Conservation (phyloP, 2,797 vertebrate species). For the Lagodon rhomboides region DNA sequence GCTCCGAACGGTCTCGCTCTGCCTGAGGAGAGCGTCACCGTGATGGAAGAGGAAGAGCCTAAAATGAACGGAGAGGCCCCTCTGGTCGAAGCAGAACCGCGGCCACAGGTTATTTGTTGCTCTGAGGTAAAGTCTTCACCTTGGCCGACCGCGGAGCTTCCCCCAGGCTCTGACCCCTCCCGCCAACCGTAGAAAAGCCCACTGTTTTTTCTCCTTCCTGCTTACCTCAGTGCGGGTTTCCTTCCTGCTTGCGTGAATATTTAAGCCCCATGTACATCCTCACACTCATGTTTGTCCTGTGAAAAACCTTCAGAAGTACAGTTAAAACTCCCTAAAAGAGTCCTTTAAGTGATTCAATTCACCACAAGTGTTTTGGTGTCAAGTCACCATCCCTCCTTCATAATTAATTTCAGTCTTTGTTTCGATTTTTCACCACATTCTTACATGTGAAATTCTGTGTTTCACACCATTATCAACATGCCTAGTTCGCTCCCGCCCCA, state of each 20-base stretch:
- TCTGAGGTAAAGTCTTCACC: constrained; percentile 95
- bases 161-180: constrained; percentile 65
- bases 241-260: constrained; percentile 77
- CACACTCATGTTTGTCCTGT: constrained; percentile 36
- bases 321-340: constrained; percentile 9
- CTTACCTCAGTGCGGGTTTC: constrained; percentile 82
- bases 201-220: constrained; percentile 53
- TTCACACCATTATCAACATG: constrained; percentile 23
- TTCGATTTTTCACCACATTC: constrained; percentile 12
- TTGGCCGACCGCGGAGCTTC: constrained; percentile 74
- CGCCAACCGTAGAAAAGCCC: constrained; percentile 73
- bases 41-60: constrained; percentile 83
- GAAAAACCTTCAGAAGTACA: constrained; percentile 4
- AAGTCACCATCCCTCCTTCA: constrained; percentile 5
- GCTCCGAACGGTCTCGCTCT: constrained; percentile 76
- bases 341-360: neutral
- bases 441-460: constrained; percentile 22
- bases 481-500: constrained; percentile 16
- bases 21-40: constrained; percentile 61
- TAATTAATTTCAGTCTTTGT: neutral
- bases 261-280: constrained; percentile 70
- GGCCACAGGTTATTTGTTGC: constrained; percentile 98
- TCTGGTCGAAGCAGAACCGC: constrained; percentile 88
- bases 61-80: constrained; percentile 93
- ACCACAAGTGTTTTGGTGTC: constrained; percentile 37